Evolutionary conservation across 2,797 vertebrate genomes (phyloP).

Genomic region (Euthynnus affinis): DNA sequence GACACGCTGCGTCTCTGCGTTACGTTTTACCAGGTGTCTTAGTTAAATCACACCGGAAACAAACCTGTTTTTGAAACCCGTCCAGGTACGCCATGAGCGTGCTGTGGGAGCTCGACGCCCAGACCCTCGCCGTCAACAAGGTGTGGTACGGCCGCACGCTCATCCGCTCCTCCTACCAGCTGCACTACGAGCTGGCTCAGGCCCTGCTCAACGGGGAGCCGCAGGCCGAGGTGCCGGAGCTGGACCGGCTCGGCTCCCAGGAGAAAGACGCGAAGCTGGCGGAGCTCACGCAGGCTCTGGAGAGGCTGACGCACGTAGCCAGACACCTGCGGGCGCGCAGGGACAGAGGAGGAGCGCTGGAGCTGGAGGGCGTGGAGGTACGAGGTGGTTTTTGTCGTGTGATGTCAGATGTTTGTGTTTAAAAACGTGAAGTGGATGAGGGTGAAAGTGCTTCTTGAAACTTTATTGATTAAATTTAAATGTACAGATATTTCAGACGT

Average conservation of each 20-base stretch:
- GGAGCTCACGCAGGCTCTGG: constrained; percentile 87
- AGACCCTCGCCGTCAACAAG: constrained; percentile 80
- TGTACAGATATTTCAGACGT: too few relatives aligned
- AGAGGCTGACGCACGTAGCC: constrained; percentile 88
- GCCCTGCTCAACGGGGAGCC: constrained; percentile 90
- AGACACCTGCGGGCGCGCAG: constrained; percentile 87
- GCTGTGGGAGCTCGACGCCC: constrained; percentile 91
- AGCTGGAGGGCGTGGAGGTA: constrained; percentile 94
- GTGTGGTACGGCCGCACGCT: constrained; percentile 91
- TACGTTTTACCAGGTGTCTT: not conserved
- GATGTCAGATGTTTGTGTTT: too few relatives aligned
- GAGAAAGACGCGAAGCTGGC: constrained; percentile 75
- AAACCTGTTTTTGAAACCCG: not conserved
- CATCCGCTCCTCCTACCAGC: constrained; percentile 94
- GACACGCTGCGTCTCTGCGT: not conserved
- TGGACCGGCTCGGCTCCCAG: constrained; percentile 76
- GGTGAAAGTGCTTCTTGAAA: too few relatives aligned
- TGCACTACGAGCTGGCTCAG: constrained; percentile 94
- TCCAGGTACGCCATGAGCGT: constrained; percentile 94
- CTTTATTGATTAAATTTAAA: too few relatives aligned
- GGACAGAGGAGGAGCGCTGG: constrained; percentile 91
- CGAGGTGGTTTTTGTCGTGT: not conserved
- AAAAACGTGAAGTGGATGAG: too few relatives aligned
- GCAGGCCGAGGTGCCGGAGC: constrained; percentile 85
- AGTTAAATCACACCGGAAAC: too few relatives aligned